These are phyloP conservation scores for Loriculus beryllinus DNA, from an alignment of 2,797 vertebrate genomes.

Conservation along the genomic window DNA sequence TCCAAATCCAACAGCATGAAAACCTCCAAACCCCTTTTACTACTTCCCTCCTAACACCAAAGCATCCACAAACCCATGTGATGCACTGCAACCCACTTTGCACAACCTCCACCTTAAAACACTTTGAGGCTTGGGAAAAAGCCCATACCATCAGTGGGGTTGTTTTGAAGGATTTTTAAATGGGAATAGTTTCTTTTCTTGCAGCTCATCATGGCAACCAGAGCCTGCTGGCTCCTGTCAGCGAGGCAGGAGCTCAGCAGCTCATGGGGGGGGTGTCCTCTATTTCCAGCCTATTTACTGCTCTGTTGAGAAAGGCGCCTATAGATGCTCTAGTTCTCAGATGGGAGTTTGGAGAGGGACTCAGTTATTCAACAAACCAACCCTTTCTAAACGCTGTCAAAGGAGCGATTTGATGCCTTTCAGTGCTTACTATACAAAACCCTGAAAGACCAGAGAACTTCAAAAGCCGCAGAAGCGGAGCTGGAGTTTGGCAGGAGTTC, in stretches of 20 bases:
- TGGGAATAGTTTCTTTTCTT: constrained; percentile 57
- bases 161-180: constrained; percentile 14
- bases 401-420: constrained; percentile 73
- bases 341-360: constrained; percentile 59
- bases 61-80: background rate
- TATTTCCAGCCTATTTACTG: constrained; percentile 43
- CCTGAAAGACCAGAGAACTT: constrained; percentile 73
- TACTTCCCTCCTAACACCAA: background rate
- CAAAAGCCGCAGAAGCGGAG: constrained; percentile 72
- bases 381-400: constrained; percentile 69
- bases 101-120: background rate
- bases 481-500: constrained; percentile 73
- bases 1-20: background rate
- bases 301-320: constrained; percentile 32
- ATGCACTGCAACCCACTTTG: background rate
- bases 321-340: constrained; percentile 64
- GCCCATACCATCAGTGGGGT: background rate
- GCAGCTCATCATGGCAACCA: background rate
- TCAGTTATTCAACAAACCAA: constrained; percentile 70
- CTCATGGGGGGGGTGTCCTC: constrained; percentile 28
- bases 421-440: constrained; percentile 72
- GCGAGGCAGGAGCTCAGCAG: constrained; percentile 7
- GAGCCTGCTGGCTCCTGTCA: background rate
- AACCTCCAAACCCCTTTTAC: background rate
- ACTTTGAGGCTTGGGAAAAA: background rate